Base-by-base conservation (phyloP, 1,140 invertebrate genomes). In the Andricus grossulariae region DNA sequence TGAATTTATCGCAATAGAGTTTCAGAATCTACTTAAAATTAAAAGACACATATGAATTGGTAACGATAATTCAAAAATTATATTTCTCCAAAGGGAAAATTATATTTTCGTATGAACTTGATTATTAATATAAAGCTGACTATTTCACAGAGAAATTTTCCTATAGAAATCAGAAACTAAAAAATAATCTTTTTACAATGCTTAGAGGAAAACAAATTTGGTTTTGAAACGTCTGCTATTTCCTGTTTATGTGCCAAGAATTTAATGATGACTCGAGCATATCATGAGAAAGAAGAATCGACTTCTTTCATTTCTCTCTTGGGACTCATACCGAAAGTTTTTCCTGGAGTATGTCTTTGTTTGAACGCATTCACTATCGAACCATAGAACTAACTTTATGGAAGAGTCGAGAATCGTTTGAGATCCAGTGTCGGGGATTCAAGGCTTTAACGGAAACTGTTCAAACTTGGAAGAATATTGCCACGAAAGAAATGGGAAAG, bases 371-470 rank as follows among this genome's bases (percentile, higher is more conserved):
- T 84, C 70, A 77, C 80, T 82, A 84, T 84, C 75, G 82, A 84
- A 80, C 72, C 78, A 71, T 60, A 72, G 50, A 78, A 74, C 76
- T 79, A 84, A 84, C 78, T 84, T 84, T 77, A 76, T 79, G 73
- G 75, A 82, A 66, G 57, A 78, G 77, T 80, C 76, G 77, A 83
- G 78, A 77, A 82, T 82, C 76, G 82, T 75, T 60, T 79, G 79
- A 79, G 80, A 82, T 73, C 81, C 79, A 81, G 78, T 60, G 75
- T 79, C 73, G 76, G 86, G 83, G 78, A 82, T 86, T 82, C 81
- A 88, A 83, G 87, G 84, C 85, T 88, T 87, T 88, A 88, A 80
- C 82, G 80, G 84, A 86, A 88, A 87, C 84, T 82, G 85, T 88
- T 86, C 81, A 85, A 86, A 88, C 84, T 87, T 86, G 81, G 82